Conservation (phyloP, 2,797 vertebrate genomes). For the Peromyscus attwateri region DNA sequence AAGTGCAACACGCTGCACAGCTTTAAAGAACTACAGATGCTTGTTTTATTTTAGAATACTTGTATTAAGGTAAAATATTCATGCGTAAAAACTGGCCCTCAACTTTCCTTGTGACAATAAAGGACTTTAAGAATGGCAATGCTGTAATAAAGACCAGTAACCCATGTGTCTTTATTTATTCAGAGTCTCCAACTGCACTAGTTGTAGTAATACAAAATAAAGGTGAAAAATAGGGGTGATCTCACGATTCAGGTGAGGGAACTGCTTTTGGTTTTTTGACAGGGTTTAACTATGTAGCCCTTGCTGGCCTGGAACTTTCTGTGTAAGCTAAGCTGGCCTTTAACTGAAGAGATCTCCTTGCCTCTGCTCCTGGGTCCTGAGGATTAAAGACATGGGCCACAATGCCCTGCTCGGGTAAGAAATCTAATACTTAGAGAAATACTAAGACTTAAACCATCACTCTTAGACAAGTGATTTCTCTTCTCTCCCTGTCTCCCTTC, state of each 20-base stretch:
- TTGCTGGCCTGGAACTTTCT: not conserved
- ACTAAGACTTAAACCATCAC: not conserved
- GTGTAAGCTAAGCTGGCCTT: not conserved
- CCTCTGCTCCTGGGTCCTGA: not conserved
- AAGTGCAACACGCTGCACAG: conserved; percentile 43
- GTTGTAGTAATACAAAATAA: conserved; percentile 13
- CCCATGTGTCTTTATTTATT: conserved; percentile 64
- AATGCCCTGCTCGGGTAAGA: not conserved
- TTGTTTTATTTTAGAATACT: conserved; percentile 54
- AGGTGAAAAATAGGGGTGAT: conserved; percentile 5
- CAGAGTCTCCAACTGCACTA: conserved; percentile 29
- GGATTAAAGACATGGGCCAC: not conserved
- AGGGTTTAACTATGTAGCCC: not conserved
- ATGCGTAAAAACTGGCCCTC: conserved; percentile 73
- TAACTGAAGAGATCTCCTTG: not conserved
- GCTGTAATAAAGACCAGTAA: conserved; percentile 76
- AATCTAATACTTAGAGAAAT: conserved; percentile 11
- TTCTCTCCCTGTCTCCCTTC: not conserved
- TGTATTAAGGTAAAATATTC: conserved; percentile 67
- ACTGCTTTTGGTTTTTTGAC: not conserved
- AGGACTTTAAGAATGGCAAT: conserved; percentile 72
- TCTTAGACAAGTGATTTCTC: conserved; percentile 32
- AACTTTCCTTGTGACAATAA: conserved; percentile 72
- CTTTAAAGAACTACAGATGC: conserved; percentile 8
- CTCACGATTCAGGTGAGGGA: not conserved